Conservation (phyloP, 2,797 vertebrate species). For the Sebastes trivittatus region DNA sequence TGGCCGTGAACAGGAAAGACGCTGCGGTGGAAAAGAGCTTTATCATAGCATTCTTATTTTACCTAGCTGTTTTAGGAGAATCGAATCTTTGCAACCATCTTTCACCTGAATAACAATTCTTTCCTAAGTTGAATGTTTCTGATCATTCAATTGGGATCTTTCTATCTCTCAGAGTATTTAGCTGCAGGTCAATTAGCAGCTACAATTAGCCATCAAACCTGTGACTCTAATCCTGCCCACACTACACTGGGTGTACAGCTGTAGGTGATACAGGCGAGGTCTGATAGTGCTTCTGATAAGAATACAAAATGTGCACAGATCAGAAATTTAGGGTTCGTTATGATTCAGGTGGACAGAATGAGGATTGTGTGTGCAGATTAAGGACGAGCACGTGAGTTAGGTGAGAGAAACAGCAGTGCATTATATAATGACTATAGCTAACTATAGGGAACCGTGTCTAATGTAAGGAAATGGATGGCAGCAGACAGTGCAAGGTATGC, state of each 20-base stretch:
- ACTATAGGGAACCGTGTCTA: neutral
- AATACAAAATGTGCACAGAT: neutral
- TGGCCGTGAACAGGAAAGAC: neutral
- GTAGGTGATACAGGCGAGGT: neutral
- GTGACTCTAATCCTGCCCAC: slow-evolving; percentile 3
- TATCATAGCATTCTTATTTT: neutral
- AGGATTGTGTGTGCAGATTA: neutral
- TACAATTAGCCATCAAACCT: slow-evolving; percentile 27
- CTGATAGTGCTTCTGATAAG: neutral
- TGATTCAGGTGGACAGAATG: neutral
- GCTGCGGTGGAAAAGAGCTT: neutral
- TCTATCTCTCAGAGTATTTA: neutral
- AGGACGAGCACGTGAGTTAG: neutral
- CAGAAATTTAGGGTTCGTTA: neutral
- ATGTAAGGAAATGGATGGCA: neutral
- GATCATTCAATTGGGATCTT: neutral
- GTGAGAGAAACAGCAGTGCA: neutral
- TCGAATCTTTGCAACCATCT: neutral
- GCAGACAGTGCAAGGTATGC: neutral
- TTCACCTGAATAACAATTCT: neutral
- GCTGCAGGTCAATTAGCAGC: slow-evolving; percentile 2
- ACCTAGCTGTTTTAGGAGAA: neutral
- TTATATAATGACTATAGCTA: neutral
- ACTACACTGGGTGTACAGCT: neutral
- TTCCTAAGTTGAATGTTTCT: neutral